phyloP scores from a whole-genome alignment of 2,797 vertebrate genomes.

The Spheniscus humboldti region DNA sequence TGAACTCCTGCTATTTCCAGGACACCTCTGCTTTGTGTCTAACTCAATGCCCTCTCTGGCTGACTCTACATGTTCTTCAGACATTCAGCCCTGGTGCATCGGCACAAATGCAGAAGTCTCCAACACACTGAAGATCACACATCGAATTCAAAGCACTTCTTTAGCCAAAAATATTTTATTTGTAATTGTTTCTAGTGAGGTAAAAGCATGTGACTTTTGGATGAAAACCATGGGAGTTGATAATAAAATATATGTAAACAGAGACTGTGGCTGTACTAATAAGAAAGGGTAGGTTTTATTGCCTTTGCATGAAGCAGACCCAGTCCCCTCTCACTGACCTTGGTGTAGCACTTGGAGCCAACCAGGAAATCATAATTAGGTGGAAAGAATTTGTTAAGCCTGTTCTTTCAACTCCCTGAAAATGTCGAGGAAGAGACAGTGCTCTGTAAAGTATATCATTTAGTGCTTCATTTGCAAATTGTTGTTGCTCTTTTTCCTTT shows the following conservation, averaged over 20 bases:
- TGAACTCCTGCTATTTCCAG: background rate
- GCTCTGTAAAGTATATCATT: background rate
- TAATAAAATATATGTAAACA: background rate
- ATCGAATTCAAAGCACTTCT: background rate
- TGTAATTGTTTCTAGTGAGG: background rate
- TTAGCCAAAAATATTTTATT: background rate
- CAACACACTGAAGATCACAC: background rate
- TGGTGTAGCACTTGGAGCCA: background rate
- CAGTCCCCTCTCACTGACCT: background rate
- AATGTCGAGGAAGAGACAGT: background rate
- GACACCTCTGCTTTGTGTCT: too few species aligned
- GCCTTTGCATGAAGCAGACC: background rate
- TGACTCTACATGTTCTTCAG: background rate
- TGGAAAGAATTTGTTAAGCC: background rate
- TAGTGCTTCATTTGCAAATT: background rate
- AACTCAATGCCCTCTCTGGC: background rate
- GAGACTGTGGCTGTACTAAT: background rate
- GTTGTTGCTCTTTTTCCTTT: background rate
- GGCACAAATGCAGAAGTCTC: background rate
- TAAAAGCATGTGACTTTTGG: background rate
- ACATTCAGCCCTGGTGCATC: background rate
- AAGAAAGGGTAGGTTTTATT: background rate
- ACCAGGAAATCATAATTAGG: background rate
- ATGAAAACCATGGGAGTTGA: background rate
- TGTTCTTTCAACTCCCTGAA: background rate